Base-by-base conservation (phyloP, 1,140 invertebrate species). In the Euglossa dilemma region DNA sequence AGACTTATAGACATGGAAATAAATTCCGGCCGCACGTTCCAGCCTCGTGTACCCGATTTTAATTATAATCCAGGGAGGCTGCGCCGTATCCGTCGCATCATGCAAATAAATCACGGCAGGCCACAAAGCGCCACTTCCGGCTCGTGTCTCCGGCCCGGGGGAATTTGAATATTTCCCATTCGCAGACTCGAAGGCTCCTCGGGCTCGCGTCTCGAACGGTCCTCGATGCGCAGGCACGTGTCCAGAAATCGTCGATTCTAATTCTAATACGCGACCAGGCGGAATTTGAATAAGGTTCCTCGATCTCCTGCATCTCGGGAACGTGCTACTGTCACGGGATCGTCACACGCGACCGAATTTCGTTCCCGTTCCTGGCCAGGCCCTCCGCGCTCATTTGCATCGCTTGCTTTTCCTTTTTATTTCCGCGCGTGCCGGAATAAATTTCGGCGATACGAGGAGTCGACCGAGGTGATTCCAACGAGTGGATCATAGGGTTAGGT, bases 311-410 rank as follows among this genome's bases (percentile, higher is more conserved):
- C 67, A 47, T 36, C 78, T 28, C 54, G 6, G 23, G 14, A 45
- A 14, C 61, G 72, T 72, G 64, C 81, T 50, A 47, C 63, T 67
- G 80, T 25, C 36, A 36, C 36, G 23, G 81, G 66, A 83, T 85
- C 85, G 64, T 82, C 77, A 89, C 92, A 93, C 92, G 91, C 92
- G 92, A 91, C 89, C 87, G 85, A 90, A 91, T 92, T 90, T 91
- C 70, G 91, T 90, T 91, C n/a, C 90, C 80, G 86, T 86, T 89
- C 86, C 74, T 84, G 89, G 86, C 85, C 61, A 54, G 83, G 74
- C 86, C 72, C 80, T 67, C 76, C 64, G 4, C 36, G 36, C 77
- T 76, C 87, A 92, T 92, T 92, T 92, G 89, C 91, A 92, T 92
- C 89, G 84, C 86, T 45, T 59, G 25, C 9, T 43, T 90, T 82